Evolutionary conservation across 1,140 invertebrate genomes (phyloP).

Genomic region (Macrostomum lignano): DNA sequence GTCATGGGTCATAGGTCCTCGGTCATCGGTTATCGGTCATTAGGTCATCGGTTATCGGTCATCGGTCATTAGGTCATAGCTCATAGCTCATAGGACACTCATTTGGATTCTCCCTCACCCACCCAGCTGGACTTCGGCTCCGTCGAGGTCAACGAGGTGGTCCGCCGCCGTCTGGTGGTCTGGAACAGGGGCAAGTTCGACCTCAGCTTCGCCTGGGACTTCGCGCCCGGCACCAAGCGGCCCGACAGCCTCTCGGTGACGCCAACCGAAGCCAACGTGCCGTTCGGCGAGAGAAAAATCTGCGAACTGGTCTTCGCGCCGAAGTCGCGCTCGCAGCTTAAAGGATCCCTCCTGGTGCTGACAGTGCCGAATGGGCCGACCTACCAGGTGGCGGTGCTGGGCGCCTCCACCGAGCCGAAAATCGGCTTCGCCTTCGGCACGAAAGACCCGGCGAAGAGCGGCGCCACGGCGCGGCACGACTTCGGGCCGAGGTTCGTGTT

Average conservation of each 20-base stretch:
- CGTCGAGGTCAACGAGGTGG: slow-evolving; percentile 21
- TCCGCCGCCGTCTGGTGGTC: slow-evolving; percentile 18
- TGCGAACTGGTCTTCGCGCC: slow-evolving; percentile 20
- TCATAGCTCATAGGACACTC: too few species aligned
- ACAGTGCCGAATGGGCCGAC: slow-evolving; percentile 21
- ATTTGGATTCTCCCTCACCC: too few species aligned
- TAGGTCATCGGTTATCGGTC: too few species aligned
- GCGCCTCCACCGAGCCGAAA: slow-evolving; percentile 16
- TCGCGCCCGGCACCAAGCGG: slow-evolving; percentile 10
- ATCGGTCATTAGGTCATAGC: too few species aligned
- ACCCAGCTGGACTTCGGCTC: too few species aligned
- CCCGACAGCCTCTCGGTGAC: slow-evolving; percentile 12
- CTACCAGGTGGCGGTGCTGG: slow-evolving; percentile 15
- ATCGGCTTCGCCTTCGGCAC: slow-evolving; percentile 21
- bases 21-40: too few species aligned
- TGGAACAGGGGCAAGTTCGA: slow-evolving; percentile 24
- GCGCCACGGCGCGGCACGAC: too few species aligned
- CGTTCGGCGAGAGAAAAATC: slow-evolving; percentile 14
- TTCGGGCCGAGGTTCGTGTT: slow-evolving; percentile 26
- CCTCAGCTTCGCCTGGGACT: slow-evolving; percentile 24
- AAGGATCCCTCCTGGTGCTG: slow-evolving; percentile 14
- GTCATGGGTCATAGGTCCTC: too few species aligned
- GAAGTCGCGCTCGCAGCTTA: slow-evolving; percentile 12
- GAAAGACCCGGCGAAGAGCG: too few species aligned
- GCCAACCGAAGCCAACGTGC: slow-evolving; percentile 15